Conservation (phyloP, 2,113 vertebrate species). For the Lates calcarifer region DNA sequence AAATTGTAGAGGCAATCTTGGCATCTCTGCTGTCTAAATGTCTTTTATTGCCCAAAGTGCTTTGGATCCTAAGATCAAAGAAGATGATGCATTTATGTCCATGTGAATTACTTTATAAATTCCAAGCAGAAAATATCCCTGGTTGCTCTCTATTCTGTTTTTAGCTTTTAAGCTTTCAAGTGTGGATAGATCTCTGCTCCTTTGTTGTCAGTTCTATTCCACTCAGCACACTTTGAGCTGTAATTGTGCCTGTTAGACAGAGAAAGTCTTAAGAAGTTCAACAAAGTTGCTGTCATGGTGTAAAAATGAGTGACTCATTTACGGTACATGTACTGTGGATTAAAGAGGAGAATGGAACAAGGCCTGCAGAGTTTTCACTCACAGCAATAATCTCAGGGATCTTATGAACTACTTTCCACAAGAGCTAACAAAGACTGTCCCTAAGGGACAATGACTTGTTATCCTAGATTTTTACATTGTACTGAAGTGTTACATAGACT, state of each 20-base stretch:
- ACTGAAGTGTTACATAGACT: neutral
- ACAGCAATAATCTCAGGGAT: conserved; percentile 22
- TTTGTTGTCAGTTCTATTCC: conserved; percentile 61
- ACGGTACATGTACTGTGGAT: conserved; percentile 27
- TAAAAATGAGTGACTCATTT: conserved; percentile 49
- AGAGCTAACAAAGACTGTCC: conserved; percentile 29
- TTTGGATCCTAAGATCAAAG: conserved; percentile 48
- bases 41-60: conserved; percentile 35
- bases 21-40: conserved; percentile 19
- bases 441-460: conserved; percentile 28
- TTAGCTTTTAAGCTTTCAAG: conserved; percentile 61
- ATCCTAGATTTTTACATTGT: conserved; percentile 30
- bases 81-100: conserved; percentile 48
- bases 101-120: conserved; percentile 45
- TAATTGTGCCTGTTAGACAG: conserved; percentile 58
- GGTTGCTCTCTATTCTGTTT: conserved; percentile 52
- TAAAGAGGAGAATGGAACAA: conserved; percentile 25
- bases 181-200: conserved; percentile 27
- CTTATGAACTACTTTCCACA: conserved; percentile 49
- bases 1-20: conserved; percentile 11
- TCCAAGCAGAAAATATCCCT: conserved; percentile 21
- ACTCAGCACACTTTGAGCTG: conserved; percentile 36
- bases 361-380: conserved; percentile 43
- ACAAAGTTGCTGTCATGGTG: conserved; percentile 52
- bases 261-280: conserved; percentile 53